These are phyloP conservation scores for Penaeus monodon DNA, from an alignment of 2,888 invertebrate species.

Conservation along the genomic window DNA sequence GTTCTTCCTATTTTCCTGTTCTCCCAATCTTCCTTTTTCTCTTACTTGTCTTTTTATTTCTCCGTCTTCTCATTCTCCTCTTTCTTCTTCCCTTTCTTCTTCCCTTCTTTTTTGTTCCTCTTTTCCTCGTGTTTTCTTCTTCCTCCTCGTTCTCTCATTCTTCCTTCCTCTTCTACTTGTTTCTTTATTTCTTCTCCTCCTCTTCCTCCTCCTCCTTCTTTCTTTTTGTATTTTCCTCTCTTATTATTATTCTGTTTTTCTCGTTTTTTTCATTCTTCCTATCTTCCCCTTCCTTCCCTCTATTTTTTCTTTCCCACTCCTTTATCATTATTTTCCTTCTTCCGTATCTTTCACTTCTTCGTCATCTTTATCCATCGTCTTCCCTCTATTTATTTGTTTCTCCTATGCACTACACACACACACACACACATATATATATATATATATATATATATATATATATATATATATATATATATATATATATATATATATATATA, in stretches of 20 bases:
- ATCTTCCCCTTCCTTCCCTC: neutral
- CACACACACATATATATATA: too few species aligned
- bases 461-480: too few species aligned
- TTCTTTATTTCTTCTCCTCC: too few species aligned
- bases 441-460: too few species aligned
- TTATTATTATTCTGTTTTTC: neutral
- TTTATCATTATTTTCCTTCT: neutral
- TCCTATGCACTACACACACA: neutral
- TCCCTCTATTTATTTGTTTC: neutral
- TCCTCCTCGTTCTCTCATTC: neutral
- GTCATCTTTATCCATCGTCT: neutral
- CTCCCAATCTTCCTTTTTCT: neutral
- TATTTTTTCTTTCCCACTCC: neutral
- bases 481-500: too few species aligned
- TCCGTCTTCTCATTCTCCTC: neutral
- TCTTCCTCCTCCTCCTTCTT: neutral
- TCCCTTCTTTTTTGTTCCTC: neutral
- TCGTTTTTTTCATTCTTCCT: neutral
- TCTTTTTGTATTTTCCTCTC: neutral
- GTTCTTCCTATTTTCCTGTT: neutral
- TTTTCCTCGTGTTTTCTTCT: neutral
- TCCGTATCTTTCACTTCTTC: neutral
- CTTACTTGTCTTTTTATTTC: neutral
- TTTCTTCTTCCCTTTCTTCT: neutral
- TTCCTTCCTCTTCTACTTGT: neutral